Evolutionary conservation across 2,888 invertebrate genomes (phyloP).

Genomic region (Dinocampus coccinellae): DNA sequence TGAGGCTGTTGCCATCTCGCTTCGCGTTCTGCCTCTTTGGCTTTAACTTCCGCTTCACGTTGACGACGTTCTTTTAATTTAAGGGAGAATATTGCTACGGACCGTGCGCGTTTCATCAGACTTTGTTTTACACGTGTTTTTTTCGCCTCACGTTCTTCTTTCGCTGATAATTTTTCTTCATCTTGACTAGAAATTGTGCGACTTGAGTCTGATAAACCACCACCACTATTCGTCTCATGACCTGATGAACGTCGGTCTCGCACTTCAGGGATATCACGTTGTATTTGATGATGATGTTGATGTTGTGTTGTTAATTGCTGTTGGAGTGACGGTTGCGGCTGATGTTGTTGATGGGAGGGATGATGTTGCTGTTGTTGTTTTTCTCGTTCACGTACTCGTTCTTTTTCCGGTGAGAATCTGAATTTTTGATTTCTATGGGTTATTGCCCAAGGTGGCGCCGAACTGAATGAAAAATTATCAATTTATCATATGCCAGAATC

Average conservation of each 20-base stretch:
- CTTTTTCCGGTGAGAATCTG: constrained; percentile 67
- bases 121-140: constrained; percentile 81
- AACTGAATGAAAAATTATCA: constrained; percentile 59
- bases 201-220: constrained; percentile 71
- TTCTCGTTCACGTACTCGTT: constrained; percentile 56
- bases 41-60: constrained; percentile 80
- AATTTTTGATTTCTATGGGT: constrained; percentile 64
- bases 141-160: constrained; percentile 75
- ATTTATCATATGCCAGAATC: background rate
- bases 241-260: constrained; percentile 45
- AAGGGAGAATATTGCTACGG: constrained; percentile 87
- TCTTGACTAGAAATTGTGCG: constrained; percentile 74
- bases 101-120: constrained; percentile 85
- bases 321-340: constrained; percentile 46
- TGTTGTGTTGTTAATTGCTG: constrained; percentile 60
- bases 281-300: constrained; percentile 43
- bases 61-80: constrained; percentile 84
- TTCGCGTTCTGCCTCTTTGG: constrained; percentile 74
- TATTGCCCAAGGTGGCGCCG: constrained; percentile 73
- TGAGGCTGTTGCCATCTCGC: constrained; percentile 74
- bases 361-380: constrained; percentile 60
- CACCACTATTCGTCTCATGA: constrained; percentile 41
- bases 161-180: constrained; percentile 67
- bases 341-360: constrained; percentile 50
- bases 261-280: constrained; percentile 40